A percentile compares a stretch with the other conserved stretches of the same genome.
These are phyloP conservation scores for Pangasius larnaudii DNA, from an alignment of 2,797 vertebrate genomes.

Conservation along the genomic window DNA sequence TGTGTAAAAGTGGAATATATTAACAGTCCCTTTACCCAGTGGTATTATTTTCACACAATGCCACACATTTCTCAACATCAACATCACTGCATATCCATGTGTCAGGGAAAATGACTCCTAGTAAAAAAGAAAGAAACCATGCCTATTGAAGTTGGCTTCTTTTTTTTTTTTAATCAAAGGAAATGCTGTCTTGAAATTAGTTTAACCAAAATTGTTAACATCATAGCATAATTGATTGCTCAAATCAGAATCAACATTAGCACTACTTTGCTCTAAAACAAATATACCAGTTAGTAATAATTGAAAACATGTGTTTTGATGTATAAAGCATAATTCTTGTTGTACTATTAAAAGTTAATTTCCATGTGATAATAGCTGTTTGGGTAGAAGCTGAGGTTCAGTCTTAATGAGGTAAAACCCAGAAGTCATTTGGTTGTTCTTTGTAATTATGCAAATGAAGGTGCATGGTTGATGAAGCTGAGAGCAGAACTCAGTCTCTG, in stretches of 20 bases:
- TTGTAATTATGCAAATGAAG: slow-evolving; percentile 64
- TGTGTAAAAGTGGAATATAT: slow-evolving; percentile 66
- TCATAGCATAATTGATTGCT: slow-evolving; percentile 51
- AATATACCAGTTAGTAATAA: slow-evolving; percentile 39
- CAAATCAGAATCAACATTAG: slow-evolving; percentile 20
- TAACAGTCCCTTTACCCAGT: slow-evolving; percentile 68
- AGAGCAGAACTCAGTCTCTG: slow-evolving; percentile 60
- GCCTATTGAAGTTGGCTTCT: neutral
- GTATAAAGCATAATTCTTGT: slow-evolving; percentile 43
- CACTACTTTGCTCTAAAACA: slow-evolving; percentile 41
- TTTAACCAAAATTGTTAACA: slow-evolving; percentile 34
- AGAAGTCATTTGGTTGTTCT: slow-evolving; percentile 59
- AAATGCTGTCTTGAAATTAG: slow-evolving; percentile 36
- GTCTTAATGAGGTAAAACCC: slow-evolving; percentile 62
- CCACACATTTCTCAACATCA: slow-evolving; percentile 60
- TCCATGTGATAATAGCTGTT: slow-evolving; percentile 51
- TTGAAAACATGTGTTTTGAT: slow-evolving; percentile 33
- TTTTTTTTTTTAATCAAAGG: slow-evolving; percentile 43
- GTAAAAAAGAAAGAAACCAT: slow-evolving; percentile 55
- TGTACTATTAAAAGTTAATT: slow-evolving; percentile 51
- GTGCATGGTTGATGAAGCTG: slow-evolving; percentile 60
- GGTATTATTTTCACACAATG: slow-evolving; percentile 71
- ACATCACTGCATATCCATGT: slow-evolving; percentile 63
- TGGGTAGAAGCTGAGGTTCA: slow-evolving; percentile 56
- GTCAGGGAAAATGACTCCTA: slow-evolving; percentile 55